phyloP scores from a whole-genome alignment of 1,140 invertebrate species.

The Ceratoteleas bidentatus region DNA sequence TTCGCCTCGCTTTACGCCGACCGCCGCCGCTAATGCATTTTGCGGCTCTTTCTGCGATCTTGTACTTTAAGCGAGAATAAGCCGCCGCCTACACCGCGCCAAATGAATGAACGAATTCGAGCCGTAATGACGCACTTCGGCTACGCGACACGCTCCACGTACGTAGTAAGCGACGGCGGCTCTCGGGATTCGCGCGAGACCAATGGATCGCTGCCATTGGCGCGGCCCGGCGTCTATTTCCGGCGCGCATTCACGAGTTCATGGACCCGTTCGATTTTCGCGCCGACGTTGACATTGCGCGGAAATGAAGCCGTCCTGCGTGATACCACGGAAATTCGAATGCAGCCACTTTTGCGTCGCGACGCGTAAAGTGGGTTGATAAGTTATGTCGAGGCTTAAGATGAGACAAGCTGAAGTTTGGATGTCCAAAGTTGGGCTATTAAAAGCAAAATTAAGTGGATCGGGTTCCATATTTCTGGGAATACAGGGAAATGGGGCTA shows the following conservation, averaged over 20 bases:
- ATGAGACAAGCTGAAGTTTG: neutral
- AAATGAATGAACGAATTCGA: conserved; percentile 60
- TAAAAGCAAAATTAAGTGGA: too few species aligned
- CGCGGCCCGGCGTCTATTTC: conserved; percentile 52
- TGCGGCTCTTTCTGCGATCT: conserved; percentile 46
- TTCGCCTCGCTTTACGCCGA: conserved; percentile 37
- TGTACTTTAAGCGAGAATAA: conserved; percentile 54
- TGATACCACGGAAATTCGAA: neutral
- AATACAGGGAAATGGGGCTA: too few species aligned
- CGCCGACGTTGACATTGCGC: conserved; percentile 29
- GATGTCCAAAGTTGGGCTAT: neutral
- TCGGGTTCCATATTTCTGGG: too few species aligned
- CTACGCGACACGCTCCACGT: conserved; percentile 18
- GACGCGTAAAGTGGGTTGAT: too few species aligned
- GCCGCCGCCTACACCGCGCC: conserved; percentile 51
- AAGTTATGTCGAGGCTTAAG: too few species aligned
- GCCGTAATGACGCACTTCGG: conserved; percentile 58
- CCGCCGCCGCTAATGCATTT: conserved; percentile 47
- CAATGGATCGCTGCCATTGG: conserved; percentile 39
- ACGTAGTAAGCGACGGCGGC: conserved; percentile 22
- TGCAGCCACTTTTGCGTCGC: neutral
- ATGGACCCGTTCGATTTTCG: conserved; percentile 56
- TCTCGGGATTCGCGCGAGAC: conserved; percentile 11
- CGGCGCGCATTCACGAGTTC: conserved; percentile 57
- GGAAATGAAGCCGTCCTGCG: conserved; percentile 16